Conservation (phyloP, 1,140 invertebrate genomes). For the Trichogramma pretiosum region DNA sequence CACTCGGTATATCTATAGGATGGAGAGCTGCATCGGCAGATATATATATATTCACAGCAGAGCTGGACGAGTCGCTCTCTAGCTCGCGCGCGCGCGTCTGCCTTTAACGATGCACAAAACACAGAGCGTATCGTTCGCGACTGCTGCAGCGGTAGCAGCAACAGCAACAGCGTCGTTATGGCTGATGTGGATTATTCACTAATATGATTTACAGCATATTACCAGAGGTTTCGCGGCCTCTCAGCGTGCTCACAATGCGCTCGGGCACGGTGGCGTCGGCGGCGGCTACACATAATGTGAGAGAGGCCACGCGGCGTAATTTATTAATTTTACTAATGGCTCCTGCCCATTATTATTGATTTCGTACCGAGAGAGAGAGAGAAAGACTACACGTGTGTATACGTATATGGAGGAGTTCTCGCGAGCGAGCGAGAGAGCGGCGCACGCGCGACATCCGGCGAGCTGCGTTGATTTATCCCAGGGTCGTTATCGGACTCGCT, state of each 20-base stretch:
- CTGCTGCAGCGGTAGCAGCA: no score
- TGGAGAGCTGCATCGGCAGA: no score
- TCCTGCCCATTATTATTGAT: slow-evolving; percentile 48
- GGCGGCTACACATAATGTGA: no score
- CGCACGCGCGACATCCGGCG: slow-evolving; percentile 9
- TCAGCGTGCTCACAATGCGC: slow-evolving; percentile 44
- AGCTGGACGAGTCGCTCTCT: no score
- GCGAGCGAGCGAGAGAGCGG: slow-evolving; percentile 28
- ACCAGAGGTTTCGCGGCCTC: slow-evolving; percentile 31
- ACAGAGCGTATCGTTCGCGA: slow-evolving; percentile 12
- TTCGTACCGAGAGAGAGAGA: no score
- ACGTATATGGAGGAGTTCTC: slow-evolving; percentile 24
- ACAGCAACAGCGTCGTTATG: no score
- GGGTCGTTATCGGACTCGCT: slow-evolving; percentile 35
- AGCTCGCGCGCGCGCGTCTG: no score
- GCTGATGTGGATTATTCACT: slow-evolving; percentile 48
- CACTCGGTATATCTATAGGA: no score
- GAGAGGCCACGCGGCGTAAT: slow-evolving; percentile 45
- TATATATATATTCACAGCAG: no score
- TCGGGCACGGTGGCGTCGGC: no score
- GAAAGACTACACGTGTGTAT: slow-evolving; percentile 8
- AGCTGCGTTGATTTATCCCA: slow-evolving; percentile 34
- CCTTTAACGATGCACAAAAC: slow-evolving; percentile 22
- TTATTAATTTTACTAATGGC: slow-evolving; percentile 51
- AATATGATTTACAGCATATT: slow-evolving; percentile 47